Evolutionary conservation across 2,797 vertebrate species (phyloP).

Genomic region (Lepus oiostolus): DNA sequence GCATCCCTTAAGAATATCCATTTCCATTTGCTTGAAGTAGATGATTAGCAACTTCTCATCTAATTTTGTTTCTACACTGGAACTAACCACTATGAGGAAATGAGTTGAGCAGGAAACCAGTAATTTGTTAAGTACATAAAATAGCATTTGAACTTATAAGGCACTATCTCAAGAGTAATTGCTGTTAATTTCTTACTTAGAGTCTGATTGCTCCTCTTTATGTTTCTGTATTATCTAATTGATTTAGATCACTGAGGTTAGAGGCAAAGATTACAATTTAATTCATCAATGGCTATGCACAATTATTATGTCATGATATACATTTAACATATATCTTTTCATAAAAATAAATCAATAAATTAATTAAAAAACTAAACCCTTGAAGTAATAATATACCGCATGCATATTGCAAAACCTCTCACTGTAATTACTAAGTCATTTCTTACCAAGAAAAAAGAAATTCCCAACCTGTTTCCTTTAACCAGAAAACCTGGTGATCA

Average conservation of each 20-base stretch:
- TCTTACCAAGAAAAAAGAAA: not conserved
- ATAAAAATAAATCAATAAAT: not conserved
- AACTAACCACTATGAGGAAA: constrained; percentile 22
- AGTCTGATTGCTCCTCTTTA: not conserved
- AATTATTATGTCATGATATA: not conserved
- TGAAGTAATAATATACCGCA: not conserved
- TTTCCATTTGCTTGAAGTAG: constrained; percentile 23
- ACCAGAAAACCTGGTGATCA: not conserved
- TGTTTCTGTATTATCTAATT: not conserved
- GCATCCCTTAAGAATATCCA: not conserved
- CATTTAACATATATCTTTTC: not conserved
- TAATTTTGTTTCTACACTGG: constrained; percentile 15
- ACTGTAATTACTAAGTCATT: not conserved
- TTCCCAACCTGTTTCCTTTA: not conserved
- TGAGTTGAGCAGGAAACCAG: constrained; percentile 28
- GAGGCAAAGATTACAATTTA: not conserved
- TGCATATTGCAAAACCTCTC: not conserved
- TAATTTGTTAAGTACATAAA: constrained; percentile 28
- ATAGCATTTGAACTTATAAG: constrained; percentile 15
- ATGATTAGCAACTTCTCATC: constrained; percentile 24
- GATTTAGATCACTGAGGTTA: not conserved
- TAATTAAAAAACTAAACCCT: not conserved
- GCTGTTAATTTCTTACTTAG: not conserved
- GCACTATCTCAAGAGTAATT: constrained; percentile 32
- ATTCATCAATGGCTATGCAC: not conserved